A percentile compares a stretch with the other conserved stretches of the same genome.
Evolutionary conservation across 1,140 invertebrate genomes (phyloP).

Genomic region (Sycobia sp.): DNA sequence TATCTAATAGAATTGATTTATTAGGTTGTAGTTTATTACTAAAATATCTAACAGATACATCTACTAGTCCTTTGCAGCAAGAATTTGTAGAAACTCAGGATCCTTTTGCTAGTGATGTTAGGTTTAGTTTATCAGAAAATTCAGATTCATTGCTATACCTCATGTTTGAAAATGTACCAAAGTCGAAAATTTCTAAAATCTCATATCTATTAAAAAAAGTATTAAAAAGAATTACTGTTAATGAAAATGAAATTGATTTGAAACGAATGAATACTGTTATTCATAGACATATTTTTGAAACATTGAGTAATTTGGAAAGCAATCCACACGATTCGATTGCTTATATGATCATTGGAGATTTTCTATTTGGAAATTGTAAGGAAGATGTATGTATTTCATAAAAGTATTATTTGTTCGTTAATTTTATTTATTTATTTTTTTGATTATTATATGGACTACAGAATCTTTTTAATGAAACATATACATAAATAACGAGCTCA

Average conservation of each 20-base stretch:
- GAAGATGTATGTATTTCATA: conserved; percentile 70
- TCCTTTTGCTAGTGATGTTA: conserved; percentile 79
- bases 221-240: conserved; percentile 61
- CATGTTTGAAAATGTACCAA: conserved; percentile 78
- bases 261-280: conserved; percentile 75
- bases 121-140: conserved; percentile 74
- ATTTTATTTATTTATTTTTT: neutral
- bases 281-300: conserved; percentile 73
- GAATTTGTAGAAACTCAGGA: conserved; percentile 85
- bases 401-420: too few species aligned
- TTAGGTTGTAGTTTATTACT: conserved; percentile 73
- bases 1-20: conserved; percentile 64
- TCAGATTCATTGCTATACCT: conserved; percentile 72
- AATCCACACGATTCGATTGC: conserved; percentile 77
- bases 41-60: conserved; percentile 84
- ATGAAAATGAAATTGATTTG: conserved; percentile 74
- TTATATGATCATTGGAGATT: conserved; percentile 79
- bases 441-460: too few species aligned
- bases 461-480: conserved; percentile 29
- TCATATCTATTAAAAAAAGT: conserved; percentile 67
- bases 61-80: conserved; percentile 81
- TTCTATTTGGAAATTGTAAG: conserved; percentile 77
- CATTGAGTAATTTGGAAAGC: conserved; percentile 75
- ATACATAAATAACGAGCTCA: too few species aligned
- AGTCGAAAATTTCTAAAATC: conserved; percentile 69